Base-by-base conservation (phyloP, 2,797 vertebrate species). In the Potorous gilbertii region DNA sequence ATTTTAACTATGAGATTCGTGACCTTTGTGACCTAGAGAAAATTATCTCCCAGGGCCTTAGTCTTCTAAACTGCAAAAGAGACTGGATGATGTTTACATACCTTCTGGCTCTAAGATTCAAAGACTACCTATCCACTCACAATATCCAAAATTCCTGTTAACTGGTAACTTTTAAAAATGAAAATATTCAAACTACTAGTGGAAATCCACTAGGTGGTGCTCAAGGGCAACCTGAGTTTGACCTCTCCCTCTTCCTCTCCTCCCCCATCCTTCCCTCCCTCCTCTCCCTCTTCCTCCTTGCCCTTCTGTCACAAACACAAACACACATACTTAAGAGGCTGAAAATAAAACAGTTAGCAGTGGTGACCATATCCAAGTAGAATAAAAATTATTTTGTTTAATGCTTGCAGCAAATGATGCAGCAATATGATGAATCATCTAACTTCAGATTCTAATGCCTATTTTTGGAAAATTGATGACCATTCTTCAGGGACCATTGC, bases 141-240 rank as follows among this genome's bases (percentile, higher is more conserved):
- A 50, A 46, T 5, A 74, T 4, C 16, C 34, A 74, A 40, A 81
- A 16, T n/a, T 81, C 14, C 11, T 87, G 18, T 87, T 46, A 46
- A 81, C 2, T 40, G 74, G 1, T 40, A 18, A 6, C n/a, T 46
- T 46, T 87, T 12, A 21, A 40, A 93, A 93, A 93, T 31, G 54
- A 55, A 93, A 93, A 34, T 0, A 5, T 29, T 21, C 0, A 2
- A 6, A 6, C 28, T 59, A 27, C 34, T 6, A 0, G 16, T n/a
- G 0, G 0, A 3, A 1, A 34, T 55, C 98, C 98, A 95, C 98
- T 95, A 98, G 98, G 97, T 97, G 98, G 98, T 96, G 97, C 16
- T 93, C 95, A 16, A 59, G 1, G 2, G 90, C 96, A 97, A 93
- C 55, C 1, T 0, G 92, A 90, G 28, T 6, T 28, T 18, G 4